Base-by-base conservation (phyloP, 1,140 invertebrate genomes). In the Berghia stephanieae region DNA sequence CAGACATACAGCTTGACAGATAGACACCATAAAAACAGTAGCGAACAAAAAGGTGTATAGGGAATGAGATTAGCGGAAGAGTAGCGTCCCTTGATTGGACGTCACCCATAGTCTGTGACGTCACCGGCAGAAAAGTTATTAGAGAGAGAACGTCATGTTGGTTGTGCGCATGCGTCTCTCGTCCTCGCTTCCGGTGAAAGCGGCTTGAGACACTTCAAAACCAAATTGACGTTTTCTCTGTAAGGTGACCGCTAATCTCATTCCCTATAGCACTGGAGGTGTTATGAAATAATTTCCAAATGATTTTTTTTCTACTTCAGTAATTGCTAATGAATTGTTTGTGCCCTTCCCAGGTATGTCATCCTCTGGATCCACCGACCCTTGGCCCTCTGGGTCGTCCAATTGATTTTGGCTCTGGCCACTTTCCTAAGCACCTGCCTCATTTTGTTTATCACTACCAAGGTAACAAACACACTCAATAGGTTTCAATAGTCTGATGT, bases 351-450 rank as follows among this genome's bases (percentile, higher is more conserved):
- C 78, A 91, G 91, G 88, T 94, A 97, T 86, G 95, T 95, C 27
- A 96, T 99, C 85, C 89, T 96, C 84, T 98, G 96, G 95, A 96
- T 98, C 79, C 94, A 96, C 84, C 91, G 96, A 80, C 94, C 95
- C 2, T 90, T 95, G 42, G 92, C 93, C 80, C 90, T 98, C 67
- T 98, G 96, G 96, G 91, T 94, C 72, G 92, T 96, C 34, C 96
- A 98, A 90, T 85, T 96, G 79, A 92, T 95, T 78, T 91, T 98
- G 63, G 95, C 96, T 73, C 92, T 96, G 87, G 94, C 98, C 85
- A 96, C 95, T 80, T 92, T 98, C 80, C 93, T 93, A 43, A 96
- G 98, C 91, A 94, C 96, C 55, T 91, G 97, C 77, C 91, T 98
- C 27, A 92, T 98, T 75, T 95, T 96, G 81, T 98, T 97, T 92